Evolutionary conservation across 2,797 vertebrate genomes (phyloP).

Genomic region (Cercopithecus mitis): DNA sequence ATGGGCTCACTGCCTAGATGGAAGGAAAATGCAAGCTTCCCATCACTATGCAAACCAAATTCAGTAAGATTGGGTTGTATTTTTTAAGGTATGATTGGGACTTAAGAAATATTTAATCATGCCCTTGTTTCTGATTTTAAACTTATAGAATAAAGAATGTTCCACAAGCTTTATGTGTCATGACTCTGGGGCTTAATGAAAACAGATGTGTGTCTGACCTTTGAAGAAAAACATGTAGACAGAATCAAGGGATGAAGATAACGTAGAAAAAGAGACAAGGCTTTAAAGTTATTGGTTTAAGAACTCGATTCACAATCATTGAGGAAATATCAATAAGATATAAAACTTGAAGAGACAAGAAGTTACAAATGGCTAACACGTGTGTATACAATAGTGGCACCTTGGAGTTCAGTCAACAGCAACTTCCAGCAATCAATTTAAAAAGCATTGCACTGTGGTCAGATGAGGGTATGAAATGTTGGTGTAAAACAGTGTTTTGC

Average conservation of each 20-base stretch:
- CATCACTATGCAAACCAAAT: background rate
- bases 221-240: background rate
- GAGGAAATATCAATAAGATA: background rate
- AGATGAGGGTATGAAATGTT: background rate
- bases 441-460: background rate
- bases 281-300: background rate
- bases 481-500: background rate
- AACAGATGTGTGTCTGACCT: background rate
- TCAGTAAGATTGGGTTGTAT: background rate
- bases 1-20: background rate
- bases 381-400: background rate
- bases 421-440: background rate
- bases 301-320: background rate
- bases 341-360: background rate
- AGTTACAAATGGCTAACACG: no score
- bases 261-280: background rate
- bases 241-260: background rate
- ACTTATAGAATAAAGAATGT: no score
- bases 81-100: background rate
- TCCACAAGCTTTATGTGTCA: no score
- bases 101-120: no score
- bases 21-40: background rate
- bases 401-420: background rate
- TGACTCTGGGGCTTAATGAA: no score
- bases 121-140: no score